phyloP scores from a whole-genome alignment of 2,113 vertebrate genomes.

The Urocitellus parryii region DNA sequence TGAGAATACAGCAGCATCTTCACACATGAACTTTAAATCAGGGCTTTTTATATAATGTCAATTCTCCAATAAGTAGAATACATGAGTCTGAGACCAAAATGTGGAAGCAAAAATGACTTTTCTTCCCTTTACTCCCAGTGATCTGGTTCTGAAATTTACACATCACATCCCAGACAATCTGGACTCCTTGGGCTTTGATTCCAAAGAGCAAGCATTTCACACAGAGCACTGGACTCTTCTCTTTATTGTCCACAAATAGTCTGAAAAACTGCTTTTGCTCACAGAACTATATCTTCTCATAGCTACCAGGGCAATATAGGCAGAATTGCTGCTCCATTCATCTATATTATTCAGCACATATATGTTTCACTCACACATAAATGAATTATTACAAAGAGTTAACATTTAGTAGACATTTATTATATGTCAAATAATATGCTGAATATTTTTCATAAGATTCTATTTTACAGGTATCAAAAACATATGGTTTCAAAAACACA shows the following conservation, averaged over 20 bases:
- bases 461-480: neutral
- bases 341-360: neutral
- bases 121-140: neutral
- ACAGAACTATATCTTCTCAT: neutral
- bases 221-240: neutral
- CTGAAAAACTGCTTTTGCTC: neutral
- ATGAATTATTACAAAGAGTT: neutral
- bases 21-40: neutral
- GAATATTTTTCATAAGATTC: neutral
- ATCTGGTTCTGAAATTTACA: neutral
- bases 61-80: neutral
- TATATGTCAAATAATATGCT: neutral
- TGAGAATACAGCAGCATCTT: neutral
- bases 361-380: neutral
- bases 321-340: neutral
- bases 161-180: neutral
- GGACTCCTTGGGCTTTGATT: neutral
- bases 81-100: neutral
- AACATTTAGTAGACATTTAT: neutral
- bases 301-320: neutral
- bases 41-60: too few relatives aligned
- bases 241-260: neutral
- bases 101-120: neutral
- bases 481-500: neutral
- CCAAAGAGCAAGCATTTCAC: neutral